A percentile compares a stretch with the other conserved stretches of the same genome.
phyloP scores from a whole-genome alignment of 1,140 invertebrate genomes.

The Drosophila neocordata region DNA sequence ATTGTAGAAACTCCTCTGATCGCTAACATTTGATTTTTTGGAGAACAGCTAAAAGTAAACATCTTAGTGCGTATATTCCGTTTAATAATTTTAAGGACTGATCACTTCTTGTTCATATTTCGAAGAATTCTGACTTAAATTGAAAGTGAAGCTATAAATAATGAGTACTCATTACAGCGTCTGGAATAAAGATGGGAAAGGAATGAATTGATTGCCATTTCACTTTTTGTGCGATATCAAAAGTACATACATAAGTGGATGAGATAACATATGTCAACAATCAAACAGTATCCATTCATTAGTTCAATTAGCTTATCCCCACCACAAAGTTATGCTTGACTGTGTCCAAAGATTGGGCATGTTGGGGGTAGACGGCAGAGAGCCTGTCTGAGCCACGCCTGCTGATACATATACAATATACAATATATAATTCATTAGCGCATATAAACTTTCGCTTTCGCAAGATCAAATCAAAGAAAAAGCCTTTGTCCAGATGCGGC shows the following conservation, averaged over 20 bases:
- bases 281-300: constrained; percentile 58
- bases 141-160: background rate
- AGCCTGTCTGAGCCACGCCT: background rate
- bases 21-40: too few species aligned
- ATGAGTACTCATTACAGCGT: background rate
- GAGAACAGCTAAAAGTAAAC: too few species aligned
- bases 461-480: constrained; percentile 75
- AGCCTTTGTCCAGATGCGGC: constrained; percentile 38
- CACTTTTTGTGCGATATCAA: constrained; percentile 25
- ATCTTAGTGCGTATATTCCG: background rate
- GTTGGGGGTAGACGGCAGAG: background rate
- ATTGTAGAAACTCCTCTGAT: too few species aligned
- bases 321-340: constrained; percentile 21
- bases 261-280: constrained; percentile 54
- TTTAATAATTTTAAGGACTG: background rate
- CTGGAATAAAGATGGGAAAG: constrained; percentile 2
- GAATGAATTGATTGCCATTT: constrained; percentile 29
- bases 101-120: background rate
- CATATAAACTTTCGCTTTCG: constrained; percentile 76
- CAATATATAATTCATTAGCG: constrained; percentile 77
- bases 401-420: constrained; percentile 41
- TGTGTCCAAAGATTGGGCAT: constrained; percentile 16
- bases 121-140: background rate
- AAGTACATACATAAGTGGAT: constrained; percentile 8
- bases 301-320: constrained; percentile 66